A percentile compares a stretch with the other conserved stretches of the same genome.
phyloP scores from a whole-genome alignment of 2,888 invertebrate genomes.

The Drosophila austrosaltans region DNA sequence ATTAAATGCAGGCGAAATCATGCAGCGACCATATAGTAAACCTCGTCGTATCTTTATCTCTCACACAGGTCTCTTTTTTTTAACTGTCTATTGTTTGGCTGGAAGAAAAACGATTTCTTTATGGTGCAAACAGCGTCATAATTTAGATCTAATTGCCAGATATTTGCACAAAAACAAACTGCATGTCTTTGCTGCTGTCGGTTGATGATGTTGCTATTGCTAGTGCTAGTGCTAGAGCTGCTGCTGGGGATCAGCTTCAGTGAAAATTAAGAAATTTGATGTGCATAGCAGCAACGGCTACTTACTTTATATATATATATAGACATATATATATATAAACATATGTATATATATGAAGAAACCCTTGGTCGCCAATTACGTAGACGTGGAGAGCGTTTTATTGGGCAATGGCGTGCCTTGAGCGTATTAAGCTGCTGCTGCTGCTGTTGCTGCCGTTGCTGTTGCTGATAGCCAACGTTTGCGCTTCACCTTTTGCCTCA shows the following conservation, averaged over 20 bases:
- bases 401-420: conserved; percentile 76
- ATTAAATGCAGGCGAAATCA: conserved; percentile 66
- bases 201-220: conserved; percentile 17
- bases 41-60: conserved; percentile 34
- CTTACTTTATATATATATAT: background rate
- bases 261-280: conserved; percentile 72
- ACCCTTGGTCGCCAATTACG: conserved; percentile 56
- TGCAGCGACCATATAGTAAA: conserved; percentile 62
- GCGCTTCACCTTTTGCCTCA: conserved; percentile 41
- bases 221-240: conserved; percentile 14
- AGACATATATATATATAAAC: background rate
- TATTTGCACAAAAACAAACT: conserved; percentile 62
- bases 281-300: conserved; percentile 35
- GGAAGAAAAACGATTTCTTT: conserved; percentile 73
- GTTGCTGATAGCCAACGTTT: conserved; percentile 10
- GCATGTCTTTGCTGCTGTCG: conserved; percentile 36
- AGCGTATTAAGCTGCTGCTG: conserved; percentile 65
- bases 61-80: conserved; percentile 43
- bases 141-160: conserved; percentile 82
- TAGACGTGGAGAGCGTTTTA: conserved; percentile 67
- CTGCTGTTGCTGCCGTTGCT: conserved; percentile 30
- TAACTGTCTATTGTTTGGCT: conserved; percentile 73
- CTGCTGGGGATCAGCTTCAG: conserved; percentile 22
- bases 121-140: conserved; percentile 78
- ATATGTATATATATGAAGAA: conserved; percentile 1